Evolutionary conservation across 2,888 invertebrate species (phyloP).

Genomic region (Phyllotreta cruciferae): DNA sequence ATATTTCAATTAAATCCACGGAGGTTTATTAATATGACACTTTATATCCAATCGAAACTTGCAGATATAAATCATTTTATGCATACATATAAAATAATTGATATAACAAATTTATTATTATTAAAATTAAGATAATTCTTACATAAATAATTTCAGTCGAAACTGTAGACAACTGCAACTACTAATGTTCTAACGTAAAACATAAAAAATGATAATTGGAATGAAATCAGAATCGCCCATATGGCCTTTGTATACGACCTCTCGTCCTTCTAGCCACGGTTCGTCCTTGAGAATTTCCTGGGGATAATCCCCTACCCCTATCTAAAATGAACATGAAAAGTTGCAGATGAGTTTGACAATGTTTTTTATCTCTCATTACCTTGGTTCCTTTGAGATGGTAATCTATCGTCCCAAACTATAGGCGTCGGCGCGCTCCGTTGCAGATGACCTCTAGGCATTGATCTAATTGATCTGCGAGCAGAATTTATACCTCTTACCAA

Average conservation of each 20-base stretch:
- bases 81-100: no score
- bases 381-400: conserved; percentile 42
- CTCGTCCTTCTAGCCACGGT: conserved; percentile 52
- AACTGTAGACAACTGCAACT: not conserved
- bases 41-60: no score
- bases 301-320: conserved; percentile 45
- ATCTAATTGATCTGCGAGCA: conserved; percentile 47
- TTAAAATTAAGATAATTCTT: not conserved
- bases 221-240: conserved; percentile 39
- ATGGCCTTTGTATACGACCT: conserved; percentile 52
- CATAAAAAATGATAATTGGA: conserved; percentile 1
- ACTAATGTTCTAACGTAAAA: conserved; percentile 1
- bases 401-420: conserved; percentile 67
- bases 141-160: conserved; percentile 18
- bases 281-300: conserved; percentile 49
- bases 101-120: no score
- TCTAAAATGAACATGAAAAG: conserved; percentile 36
- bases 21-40: no score
- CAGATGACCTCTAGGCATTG: conserved; percentile 48
- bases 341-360: not conserved
- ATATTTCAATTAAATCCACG: no score
- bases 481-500: conserved; percentile 48
- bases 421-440: conserved; percentile 66
- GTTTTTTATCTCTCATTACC: conserved; percentile 14
- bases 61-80: no score